A percentile compares a stretch with the other conserved stretches of the same genome.
Evolutionary conservation across 1,140 invertebrate species (phyloP).

Genomic region (Platyscapa corneri): DNA sequence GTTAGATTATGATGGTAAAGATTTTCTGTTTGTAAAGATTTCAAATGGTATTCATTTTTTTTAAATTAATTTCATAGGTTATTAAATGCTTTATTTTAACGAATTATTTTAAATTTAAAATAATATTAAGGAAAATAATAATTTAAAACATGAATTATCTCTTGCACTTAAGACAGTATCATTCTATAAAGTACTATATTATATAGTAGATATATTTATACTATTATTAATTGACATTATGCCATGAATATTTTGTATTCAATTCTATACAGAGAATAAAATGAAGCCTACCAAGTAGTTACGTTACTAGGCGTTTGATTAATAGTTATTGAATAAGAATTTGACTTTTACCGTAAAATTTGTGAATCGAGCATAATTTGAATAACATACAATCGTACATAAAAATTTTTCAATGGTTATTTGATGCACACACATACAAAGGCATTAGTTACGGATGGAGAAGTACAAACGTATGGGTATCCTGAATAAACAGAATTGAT

Average conservation of each 20-base stretch:
- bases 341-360: neutral
- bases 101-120: too few relatives aligned
- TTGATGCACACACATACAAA: neutral
- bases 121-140: too few relatives aligned
- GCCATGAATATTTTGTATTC: neutral
- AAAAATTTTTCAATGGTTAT: neutral
- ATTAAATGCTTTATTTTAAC: neutral
- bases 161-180: neutral
- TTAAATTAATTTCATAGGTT: neutral
- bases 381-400: neutral
- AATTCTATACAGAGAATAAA: neutral
- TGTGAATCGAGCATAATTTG: neutral
- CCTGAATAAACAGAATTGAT: neutral
- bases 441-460: neutral
- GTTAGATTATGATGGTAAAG: neutral
- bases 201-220: neutral
- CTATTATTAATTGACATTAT: neutral
- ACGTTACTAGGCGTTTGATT: conserved; percentile 25
- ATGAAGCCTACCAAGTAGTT: neutral
- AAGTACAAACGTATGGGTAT: conserved; percentile 18
- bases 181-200: neutral
- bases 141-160: neutral
- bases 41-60: neutral
- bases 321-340: conserved; percentile 4
- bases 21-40: neutral